Evolutionary conservation across 1,140 invertebrate genomes (phyloP).

Genomic region (Neodiprion virginianus): DNA sequence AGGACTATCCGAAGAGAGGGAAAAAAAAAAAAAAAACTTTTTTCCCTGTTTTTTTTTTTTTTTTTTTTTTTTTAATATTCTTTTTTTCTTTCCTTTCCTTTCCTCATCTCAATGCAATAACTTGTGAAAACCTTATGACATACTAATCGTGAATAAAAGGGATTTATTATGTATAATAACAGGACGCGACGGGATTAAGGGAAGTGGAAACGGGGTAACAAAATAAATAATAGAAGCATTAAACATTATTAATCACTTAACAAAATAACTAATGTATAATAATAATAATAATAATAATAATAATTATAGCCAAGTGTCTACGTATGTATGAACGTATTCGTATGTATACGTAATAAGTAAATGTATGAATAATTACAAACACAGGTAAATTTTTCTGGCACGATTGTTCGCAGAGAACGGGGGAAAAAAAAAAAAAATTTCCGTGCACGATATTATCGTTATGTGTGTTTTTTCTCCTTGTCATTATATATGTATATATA

Average conservation of each 20-base stretch:
- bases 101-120: neutral
- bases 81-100: neutral
- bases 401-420: constrained; percentile 20
- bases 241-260: constrained; percentile 62
- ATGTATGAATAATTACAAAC: constrained; percentile 54
- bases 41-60: neutral
- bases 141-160: constrained; percentile 18
- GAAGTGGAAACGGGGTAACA: constrained; percentile 49
- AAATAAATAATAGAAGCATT: constrained; percentile 64
- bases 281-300: constrained; percentile 37
- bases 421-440: constrained; percentile 14
- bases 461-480: neutral
- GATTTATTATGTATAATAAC: neutral
- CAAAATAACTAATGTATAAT: constrained; percentile 56
- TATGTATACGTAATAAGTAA: constrained; percentile 41
- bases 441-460: constrained; percentile 18
- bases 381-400: constrained; percentile 46
- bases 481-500: too few species aligned
- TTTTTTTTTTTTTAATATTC: neutral
- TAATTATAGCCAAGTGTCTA: constrained; percentile 40
- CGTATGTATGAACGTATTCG: constrained; percentile 45
- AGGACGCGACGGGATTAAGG: constrained; percentile 3
- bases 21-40: constrained; percentile 15
- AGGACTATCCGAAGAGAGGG: neutral
- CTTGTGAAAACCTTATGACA: neutral